phyloP scores from a whole-genome alignment of 35 echinoderm and acorn worm genomes.

The Heliocidaris erythrogramma region DNA sequence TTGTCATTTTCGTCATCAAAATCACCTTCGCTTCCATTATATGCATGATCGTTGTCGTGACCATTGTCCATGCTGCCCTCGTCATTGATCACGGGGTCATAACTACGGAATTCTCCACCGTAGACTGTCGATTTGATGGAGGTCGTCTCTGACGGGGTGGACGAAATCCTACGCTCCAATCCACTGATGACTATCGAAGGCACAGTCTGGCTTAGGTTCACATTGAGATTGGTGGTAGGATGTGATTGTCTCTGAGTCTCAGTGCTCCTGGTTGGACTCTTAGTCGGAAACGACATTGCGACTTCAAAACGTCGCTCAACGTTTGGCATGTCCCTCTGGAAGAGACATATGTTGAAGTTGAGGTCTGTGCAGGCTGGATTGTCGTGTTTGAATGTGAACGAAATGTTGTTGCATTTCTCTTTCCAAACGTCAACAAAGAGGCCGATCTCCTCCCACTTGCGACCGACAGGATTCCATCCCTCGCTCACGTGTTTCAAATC shows the following conservation, averaged over 20 bases:
- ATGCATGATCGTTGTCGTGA: not conserved
- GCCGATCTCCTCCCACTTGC: slow-evolving; percentile 49
- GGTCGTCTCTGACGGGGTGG: not conserved
- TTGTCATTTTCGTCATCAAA: not conserved
- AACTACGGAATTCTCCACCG: not conserved
- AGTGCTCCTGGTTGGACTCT: not conserved
- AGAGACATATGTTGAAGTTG: slow-evolving; percentile 48
- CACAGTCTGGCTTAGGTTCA: not conserved
- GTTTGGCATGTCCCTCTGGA: slow-evolving; percentile 54
- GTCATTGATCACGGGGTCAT: not conserved
- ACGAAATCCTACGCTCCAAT: not conserved
- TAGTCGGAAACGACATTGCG: slow-evolving; percentile 14
- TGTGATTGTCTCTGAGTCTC: not conserved
- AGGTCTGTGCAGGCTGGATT: slow-evolving; percentile 56
- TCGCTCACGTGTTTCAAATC: slow-evolving; percentile 69
- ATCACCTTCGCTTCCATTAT: not conserved
- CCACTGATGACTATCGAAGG: not conserved
- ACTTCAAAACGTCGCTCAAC: slow-evolving; percentile 48
- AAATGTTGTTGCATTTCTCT: slow-evolving; percentile 69
- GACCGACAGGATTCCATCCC: slow-evolving; percentile 66
- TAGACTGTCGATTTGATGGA: not conserved
- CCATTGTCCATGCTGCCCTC: not conserved
- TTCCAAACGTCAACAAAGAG: slow-evolving; percentile 77
- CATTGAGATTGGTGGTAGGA: not conserved
- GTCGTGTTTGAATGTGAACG: slow-evolving; percentile 85